These are phyloP conservation scores for Nipponia nippon DNA, from an alignment of 2,113 vertebrate genomes.

Conservation along the genomic window DNA sequence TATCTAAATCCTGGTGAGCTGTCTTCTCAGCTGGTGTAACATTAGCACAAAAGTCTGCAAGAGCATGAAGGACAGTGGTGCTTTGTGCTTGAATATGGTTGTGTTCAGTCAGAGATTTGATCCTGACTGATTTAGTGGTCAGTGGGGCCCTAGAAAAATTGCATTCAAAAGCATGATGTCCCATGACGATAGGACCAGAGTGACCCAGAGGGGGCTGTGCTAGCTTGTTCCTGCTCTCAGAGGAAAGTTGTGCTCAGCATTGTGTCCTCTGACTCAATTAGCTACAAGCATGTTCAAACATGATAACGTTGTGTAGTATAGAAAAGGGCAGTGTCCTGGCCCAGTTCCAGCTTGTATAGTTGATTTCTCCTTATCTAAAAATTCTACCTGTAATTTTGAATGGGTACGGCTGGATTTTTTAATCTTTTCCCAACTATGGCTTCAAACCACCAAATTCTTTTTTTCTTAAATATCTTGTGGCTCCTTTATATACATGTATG, in stretches of 20 bases:
- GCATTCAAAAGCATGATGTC: not conserved
- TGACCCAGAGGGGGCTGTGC: not conserved
- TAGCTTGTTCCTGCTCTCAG: not conserved
- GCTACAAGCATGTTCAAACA: constrained; percentile 22
- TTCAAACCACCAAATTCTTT: not conserved
- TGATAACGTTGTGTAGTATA: not conserved
- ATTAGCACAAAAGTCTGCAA: not conserved
- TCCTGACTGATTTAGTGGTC: not conserved
- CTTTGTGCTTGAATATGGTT: not conserved
- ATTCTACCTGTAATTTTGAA: constrained; percentile 39
- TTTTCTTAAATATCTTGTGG: not conserved
- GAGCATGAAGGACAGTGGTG: not conserved
- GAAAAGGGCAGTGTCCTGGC: constrained; percentile 26
- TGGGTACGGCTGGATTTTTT: not conserved
- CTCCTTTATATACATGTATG: not conserved
- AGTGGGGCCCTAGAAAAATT: not conserved
- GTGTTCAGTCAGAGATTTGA: not conserved
- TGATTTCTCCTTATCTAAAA: constrained; percentile 55
- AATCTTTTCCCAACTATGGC: not conserved
- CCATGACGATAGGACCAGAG: not conserved
- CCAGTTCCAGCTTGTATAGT: constrained; percentile 34
- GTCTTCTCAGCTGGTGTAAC: not conserved
- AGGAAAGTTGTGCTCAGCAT: not conserved
- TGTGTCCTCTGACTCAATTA: constrained; percentile 6
- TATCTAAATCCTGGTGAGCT: not conserved